phyloP scores from a whole-genome alignment of 2,888 invertebrate species.

The Heliconius erato region DNA sequence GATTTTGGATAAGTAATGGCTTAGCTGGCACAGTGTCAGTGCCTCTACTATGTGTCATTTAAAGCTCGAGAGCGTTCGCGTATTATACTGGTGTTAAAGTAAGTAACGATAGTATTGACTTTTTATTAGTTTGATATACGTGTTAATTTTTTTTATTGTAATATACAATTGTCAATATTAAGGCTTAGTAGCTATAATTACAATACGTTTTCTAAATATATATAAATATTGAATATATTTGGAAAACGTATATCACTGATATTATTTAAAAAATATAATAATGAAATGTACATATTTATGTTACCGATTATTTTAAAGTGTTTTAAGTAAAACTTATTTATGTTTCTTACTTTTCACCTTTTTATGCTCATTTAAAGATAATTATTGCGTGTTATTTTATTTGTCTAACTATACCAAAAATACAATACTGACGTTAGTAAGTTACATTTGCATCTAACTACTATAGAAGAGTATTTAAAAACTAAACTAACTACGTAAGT shows the following conservation, averaged over 20 bases:
- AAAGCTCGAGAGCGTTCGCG: background rate
- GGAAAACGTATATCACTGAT: too few relatives aligned
- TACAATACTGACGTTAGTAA: too few relatives aligned
- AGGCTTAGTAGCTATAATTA: too few relatives aligned
- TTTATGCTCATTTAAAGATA: background rate
- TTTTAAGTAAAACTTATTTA: background rate
- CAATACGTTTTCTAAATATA: too few relatives aligned
- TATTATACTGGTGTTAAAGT: background rate
- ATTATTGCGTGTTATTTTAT: too few relatives aligned
- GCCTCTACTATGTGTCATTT: slow-evolving; percentile 2
- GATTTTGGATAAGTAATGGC: slow-evolving; percentile 52
- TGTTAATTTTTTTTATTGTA: background rate
- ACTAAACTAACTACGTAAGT: background rate
- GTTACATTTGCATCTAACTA: background rate
- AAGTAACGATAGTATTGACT: too few relatives aligned
- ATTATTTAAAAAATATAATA: too few relatives aligned
- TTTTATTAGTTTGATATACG: background rate
- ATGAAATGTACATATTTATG: too few relatives aligned
- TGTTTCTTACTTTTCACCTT: background rate
- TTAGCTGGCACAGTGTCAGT: slow-evolving; percentile 56
- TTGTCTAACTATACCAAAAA: too few relatives aligned
- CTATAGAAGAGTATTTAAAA: background rate
- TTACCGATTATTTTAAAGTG: too few relatives aligned
- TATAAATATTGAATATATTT: too few relatives aligned
- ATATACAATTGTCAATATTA: background rate